Conservation (phyloP, 2,888 invertebrate species). For the Dasysyrphus albostriatus region DNA sequence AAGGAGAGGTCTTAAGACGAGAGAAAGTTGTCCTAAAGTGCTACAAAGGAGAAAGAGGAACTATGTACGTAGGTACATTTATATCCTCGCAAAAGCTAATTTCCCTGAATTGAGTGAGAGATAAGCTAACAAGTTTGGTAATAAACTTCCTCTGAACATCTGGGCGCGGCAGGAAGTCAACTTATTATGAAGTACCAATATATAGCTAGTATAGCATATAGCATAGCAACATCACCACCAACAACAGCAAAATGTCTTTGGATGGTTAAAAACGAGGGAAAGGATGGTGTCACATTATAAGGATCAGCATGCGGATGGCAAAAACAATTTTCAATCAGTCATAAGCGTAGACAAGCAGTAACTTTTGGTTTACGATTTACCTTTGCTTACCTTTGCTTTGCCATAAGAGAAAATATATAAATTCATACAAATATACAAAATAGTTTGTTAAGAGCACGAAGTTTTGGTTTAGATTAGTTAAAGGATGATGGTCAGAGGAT, state of each 20-base stretch:
- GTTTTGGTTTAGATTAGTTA: conserved; percentile 58
- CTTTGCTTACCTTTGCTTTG: conserved; percentile 26
- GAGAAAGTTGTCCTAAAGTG: conserved; percentile 14
- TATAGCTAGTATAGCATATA: not conserved
- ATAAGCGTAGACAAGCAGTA: conserved; percentile 4
- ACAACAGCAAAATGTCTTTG: not conserved
- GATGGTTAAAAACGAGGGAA: not conserved
- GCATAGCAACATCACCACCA: not conserved
- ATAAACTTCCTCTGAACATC: conserved; percentile 72
- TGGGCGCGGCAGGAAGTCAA: conserved; percentile 67
- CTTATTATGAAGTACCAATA: conserved; percentile 59
- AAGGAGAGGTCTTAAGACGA: conserved; percentile 30
- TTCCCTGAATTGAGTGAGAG: conserved; percentile 69
- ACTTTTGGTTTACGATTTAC: conserved; percentile 49
- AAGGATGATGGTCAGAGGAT: conserved; percentile 37
- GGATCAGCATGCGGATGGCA: conserved; percentile 3
- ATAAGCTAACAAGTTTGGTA: conserved; percentile 74
- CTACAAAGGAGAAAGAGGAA: not conserved
- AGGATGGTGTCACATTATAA: not conserved
- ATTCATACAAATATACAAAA: conserved; percentile 37
- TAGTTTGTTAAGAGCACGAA: conserved; percentile 46
- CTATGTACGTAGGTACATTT: conserved; percentile 6
- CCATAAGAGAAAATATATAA: not conserved
- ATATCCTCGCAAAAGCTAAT: conserved; percentile 62
- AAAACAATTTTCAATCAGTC: conserved; percentile 64